Base-by-base conservation (phyloP, 2,113 vertebrate species). In the Quiscalus mexicanus region DNA sequence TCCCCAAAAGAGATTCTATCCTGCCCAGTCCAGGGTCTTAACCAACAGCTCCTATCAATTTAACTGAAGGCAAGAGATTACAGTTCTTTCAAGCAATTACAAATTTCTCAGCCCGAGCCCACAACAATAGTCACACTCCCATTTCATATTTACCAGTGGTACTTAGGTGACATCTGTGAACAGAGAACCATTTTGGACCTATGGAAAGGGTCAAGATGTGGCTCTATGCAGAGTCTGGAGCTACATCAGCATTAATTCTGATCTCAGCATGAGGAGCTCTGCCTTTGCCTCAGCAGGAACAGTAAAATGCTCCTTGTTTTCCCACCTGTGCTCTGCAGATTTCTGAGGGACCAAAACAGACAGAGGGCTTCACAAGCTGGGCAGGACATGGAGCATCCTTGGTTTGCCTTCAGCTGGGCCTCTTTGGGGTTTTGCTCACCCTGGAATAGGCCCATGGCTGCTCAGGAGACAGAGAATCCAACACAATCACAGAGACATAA, bases 51-150 rank as follows among this genome's bases (percentile, higher is more conserved):
- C 49, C 23, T 67, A 10, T 5, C 37, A 12, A 16, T 39, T 37
- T 19, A 74, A 45, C 22, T n/a, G 45, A 94, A 75, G 45, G 17
- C n/a, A 55, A 78, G 17, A 2, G 3, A 58, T 45, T 81, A 10
- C 30, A 33, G 24, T 19, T 56, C 44, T 56, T 56, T 41, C 44
- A 56, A 64, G 53, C 47, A 47, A 63, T 6, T 15, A 49, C 22
- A 50, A 45, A 1, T 21, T 67, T 55, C 42, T 53, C 28, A 75
- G 35, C 39, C 21, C 1, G 8, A 69, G 39, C 56, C 33, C 45
- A 50, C 10, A 45, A 14, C 0, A 0, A 10, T 2, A 33, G 10
- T 89, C 42, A 56, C 1, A 0, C 5, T 83, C 13, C 41, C 20
- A 6, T 60, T 60, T 82, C 18, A 5, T 16, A 33, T 71, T 62